A percentile compares a stretch with the other conserved stretches of the same genome.
phyloP scores from a whole-genome alignment of 2,888 invertebrate genomes.

The Hydraecia micacea region DNA sequence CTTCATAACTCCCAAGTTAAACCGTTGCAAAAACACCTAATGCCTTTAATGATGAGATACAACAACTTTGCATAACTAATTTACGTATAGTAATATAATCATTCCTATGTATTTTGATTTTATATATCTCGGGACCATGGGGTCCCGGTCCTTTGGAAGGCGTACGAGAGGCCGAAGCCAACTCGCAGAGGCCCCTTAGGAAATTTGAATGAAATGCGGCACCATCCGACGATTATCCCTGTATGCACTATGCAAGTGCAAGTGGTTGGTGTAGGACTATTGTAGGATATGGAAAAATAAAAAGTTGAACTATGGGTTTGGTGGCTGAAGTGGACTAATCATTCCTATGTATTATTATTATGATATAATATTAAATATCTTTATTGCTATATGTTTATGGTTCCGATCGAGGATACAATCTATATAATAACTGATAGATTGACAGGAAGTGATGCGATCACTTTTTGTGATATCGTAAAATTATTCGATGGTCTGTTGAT shows the following conservation, averaged over 20 bases:
- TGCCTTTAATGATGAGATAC: neutral
- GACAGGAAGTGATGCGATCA: conserved; percentile 48
- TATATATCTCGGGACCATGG: too few relatives aligned
- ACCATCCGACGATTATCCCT: too few relatives aligned
- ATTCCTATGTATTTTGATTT: neutral
- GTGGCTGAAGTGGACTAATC: too few relatives aligned
- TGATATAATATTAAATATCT: conserved; percentile 5
- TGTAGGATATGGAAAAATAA: too few relatives aligned
- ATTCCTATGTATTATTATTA: neutral
- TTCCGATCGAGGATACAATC: neutral
- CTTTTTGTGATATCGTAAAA: conserved; percentile 44
- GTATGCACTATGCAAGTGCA: too few relatives aligned
- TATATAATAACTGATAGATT: conserved; percentile 24
- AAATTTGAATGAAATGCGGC: too few relatives aligned
- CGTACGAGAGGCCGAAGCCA: too few relatives aligned
- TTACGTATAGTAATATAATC: neutral
- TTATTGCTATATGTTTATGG: conserved; percentile 7
- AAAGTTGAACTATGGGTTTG: too few relatives aligned
- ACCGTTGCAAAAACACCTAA: conserved; percentile 18
- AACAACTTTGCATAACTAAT: conserved; percentile 7
- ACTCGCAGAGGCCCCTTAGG: too few relatives aligned
- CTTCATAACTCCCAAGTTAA: conserved; percentile 10
- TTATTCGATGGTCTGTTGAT: conserved; percentile 24
- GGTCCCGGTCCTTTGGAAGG: too few relatives aligned
- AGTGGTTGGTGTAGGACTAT: too few relatives aligned